Base-by-base conservation (phyloP, 2,888 invertebrate species). In the Hermaeophaga mercurialis region DNA sequence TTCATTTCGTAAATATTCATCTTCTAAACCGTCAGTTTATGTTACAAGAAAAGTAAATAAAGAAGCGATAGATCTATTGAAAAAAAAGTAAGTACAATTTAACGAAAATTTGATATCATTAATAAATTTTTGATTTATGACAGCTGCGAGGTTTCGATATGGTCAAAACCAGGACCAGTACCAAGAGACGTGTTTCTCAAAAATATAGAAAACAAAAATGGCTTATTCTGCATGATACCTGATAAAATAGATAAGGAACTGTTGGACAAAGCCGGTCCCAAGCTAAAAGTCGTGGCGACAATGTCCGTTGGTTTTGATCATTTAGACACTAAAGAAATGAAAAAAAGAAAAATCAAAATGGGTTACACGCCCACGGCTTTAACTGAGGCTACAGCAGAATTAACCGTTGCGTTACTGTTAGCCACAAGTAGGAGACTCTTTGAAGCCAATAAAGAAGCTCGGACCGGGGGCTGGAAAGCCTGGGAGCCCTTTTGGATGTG, bases 301-400 rank as follows among this genome's bases (percentile, higher is more conserved):
- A 93, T 96, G 82, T 95, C 96, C 0, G 96, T 94, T 1, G 96
- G 96, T 0, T 84, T 86, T 70, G 92, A 94, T 69, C 96, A 96
- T 72, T 85, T 97, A 57, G 91, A 96, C 74, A 71, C 94, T 1
- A 71, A 75, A 0, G 91, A 88, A 71, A 88, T 94, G 63, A 87
- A 82, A 71, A 84, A 83, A 66, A 81, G 87, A 60, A 85, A 85
- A 1, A 88, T 97, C 56, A 82, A 81, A 67, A 83, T 97, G 38
- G 95, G 96, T 0, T 92, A 91, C 69, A 96, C 96, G 0, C 95
- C 96, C 1, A 88, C 90, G 69, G 90, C 95, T 1, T 78, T 96
- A 11, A 92, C 92, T 0, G 90, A 91, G 80, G 92, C 95, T 1
- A 93, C 93, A 0, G 94, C 96, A 1, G 96, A 97, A 78, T 80